Evolutionary conservation across 2,113 vertebrate genomes (phyloP), one percentile per base, ranked within the genome.

Genomic region (Regulus satrapa): DNA sequence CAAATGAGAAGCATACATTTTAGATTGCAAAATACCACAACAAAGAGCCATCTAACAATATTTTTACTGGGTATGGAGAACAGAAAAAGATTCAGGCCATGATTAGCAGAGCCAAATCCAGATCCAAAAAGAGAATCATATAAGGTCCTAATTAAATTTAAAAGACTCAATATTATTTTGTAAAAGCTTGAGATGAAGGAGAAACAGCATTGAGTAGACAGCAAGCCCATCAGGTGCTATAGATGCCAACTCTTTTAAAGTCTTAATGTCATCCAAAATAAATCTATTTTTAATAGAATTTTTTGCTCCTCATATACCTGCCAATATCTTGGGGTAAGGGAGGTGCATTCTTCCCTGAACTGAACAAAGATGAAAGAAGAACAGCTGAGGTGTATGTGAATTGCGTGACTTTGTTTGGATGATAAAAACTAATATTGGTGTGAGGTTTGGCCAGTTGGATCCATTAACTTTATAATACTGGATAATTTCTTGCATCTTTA

Each of bases 141-240:
- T 93, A 76, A 92, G 93, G 26, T 97, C 95, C 67, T 94, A 94
- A 96, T 96, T 97, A 96, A 95, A 95, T 94, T 86, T 91, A 69
- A 92, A 84, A 93, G 63, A 52, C 55, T 67, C n/a, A 54, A 23
- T 74, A 73, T 73, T 83, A 67, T 92, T 54, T 82, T 93, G 58
- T 89, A 89, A 79, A 95, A 83, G 12, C 28, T 90, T 91, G 26
- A 1, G 52, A 40, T 78, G 69, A 68, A 63, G 43, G 34, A 26
- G 24, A 52, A 85, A 36, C 8, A 71, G 31, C n/a, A 73, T 40
- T 81, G 58, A 83, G 72, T 38, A 79, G 67, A 85, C 32, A 89
- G 43, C 21, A 89, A 80, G 40, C 32, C 62, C 62, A 68, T 90
- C 78, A 86, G 59, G 86, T 96, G 49, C 51, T 49, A 74, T 12